A percentile compares a stretch with the other conserved stretches of the same genome.
These are phyloP conservation scores for Pandion haliaetus DNA, from an alignment of 2,113 vertebrate genomes.

Conservation along the genomic window DNA sequence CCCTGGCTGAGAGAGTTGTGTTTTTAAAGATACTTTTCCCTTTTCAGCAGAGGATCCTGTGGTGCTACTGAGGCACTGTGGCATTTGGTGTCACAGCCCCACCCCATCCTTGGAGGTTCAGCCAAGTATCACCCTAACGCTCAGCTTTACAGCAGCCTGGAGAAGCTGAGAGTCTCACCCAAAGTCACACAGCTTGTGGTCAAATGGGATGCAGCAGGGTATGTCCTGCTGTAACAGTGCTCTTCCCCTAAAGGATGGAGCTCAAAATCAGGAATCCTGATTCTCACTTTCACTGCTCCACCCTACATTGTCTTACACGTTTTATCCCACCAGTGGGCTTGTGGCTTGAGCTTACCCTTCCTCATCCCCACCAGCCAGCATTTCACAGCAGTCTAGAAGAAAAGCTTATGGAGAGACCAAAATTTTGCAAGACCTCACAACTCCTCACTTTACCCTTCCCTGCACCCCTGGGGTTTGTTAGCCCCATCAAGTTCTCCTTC, in stretches of 20 bases:
- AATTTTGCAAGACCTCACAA: not conserved
- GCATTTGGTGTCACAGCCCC: not conserved
- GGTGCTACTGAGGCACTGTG: not conserved
- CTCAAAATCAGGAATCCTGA: not conserved
- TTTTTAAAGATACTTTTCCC: not conserved
- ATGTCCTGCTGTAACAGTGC: not conserved
- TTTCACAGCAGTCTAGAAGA: not conserved
- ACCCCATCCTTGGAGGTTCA: not conserved
- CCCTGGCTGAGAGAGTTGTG: not conserved
- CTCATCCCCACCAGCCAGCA: not conserved
- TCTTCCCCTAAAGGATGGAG: not conserved
- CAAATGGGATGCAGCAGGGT: not conserved
- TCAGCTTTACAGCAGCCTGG: not conserved
- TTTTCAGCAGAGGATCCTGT: not conserved
- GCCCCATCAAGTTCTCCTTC: not conserved
- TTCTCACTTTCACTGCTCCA: not conserved
- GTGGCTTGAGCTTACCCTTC: not conserved
- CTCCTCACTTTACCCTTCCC: not conserved
- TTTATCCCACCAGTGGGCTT: not conserved
- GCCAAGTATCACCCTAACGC: not conserved
- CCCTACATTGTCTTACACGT: fast-evolving
- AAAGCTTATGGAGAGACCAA: not conserved
- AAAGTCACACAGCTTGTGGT: not conserved
- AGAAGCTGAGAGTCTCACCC: not conserved
- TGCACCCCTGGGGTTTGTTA: not conserved